These are phyloP conservation scores for Sciurus niger DNA, from an alignment of 2,113 vertebrate species.

Conservation along the genomic window DNA sequence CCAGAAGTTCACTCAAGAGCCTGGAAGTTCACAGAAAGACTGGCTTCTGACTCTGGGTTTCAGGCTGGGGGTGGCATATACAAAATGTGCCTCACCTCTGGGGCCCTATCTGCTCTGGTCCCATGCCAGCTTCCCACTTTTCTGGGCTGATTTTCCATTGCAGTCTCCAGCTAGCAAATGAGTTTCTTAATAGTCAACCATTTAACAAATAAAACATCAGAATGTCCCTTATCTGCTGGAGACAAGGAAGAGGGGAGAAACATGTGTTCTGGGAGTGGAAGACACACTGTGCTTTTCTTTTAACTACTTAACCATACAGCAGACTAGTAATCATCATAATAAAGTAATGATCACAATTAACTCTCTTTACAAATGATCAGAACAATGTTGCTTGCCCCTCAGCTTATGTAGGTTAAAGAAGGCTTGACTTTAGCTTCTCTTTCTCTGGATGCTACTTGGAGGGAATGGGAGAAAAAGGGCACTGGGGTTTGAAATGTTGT, in stretches of 20 bases:
- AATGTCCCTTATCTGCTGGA: slow-evolving; percentile 69
- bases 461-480: not conserved
- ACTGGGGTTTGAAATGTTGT: not conserved
- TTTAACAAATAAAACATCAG: slow-evolving; percentile 62
- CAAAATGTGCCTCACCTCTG: slow-evolving; percentile 43
- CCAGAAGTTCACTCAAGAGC: not conserved
- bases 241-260: slow-evolving; percentile 57
- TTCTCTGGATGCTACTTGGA: not conserved
- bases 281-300: slow-evolving; percentile 71
- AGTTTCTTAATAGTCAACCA: slow-evolving; percentile 18
- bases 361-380: slow-evolving; percentile 37
- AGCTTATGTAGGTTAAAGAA: not conserved
- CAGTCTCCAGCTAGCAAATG: slow-evolving; percentile 56
- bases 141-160: slow-evolving; percentile 45
- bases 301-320: not conserved
- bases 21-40: not conserved
- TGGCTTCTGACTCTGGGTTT: not conserved
- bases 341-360: not conserved
- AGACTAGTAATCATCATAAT: slow-evolving; percentile 3
- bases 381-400: not conserved
- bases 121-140: slow-evolving; percentile 38
- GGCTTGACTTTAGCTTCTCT: not conserved
- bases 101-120: not conserved
- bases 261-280: slow-evolving; percentile 34
- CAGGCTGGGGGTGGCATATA: not conserved